These are phyloP conservation scores for Caenorhabditis latens DNA, from an alignment of 1,140 invertebrate genomes.

Conservation along the genomic window DNA sequence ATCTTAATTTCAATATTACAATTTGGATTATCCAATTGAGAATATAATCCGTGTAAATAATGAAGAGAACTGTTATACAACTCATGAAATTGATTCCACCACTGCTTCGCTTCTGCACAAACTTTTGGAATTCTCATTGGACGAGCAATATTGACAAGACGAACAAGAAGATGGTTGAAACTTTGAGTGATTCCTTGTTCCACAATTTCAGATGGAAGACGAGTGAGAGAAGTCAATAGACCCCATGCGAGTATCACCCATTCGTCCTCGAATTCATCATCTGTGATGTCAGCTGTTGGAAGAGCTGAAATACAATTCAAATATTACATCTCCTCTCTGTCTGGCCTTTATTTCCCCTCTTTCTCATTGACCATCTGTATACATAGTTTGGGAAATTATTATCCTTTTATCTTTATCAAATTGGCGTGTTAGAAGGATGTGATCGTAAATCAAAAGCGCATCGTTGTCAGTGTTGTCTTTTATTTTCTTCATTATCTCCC, in stretches of 20 bases:
- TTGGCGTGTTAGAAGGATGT: constrained; percentile 15
- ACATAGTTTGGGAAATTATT: background rate
- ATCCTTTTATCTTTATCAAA: constrained; percentile 1
- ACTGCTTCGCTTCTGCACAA: background rate
- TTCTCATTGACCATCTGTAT: background rate
- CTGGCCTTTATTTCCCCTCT: too few species aligned
- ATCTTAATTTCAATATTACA: constrained; percentile 38
- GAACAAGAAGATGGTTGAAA: constrained; percentile 27
- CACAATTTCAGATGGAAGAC: background rate
- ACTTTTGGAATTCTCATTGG: constrained; percentile 44
- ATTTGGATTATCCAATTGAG: constrained; percentile 38
- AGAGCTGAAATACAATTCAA: background rate
- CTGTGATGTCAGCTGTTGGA: background rate
- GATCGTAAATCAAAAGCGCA: constrained; percentile 52
- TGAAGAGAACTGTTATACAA: background rate
- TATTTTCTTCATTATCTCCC: background rate
- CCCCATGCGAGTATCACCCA: constrained; percentile 31
- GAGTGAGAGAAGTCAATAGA: background rate
- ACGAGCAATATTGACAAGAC: constrained; percentile 47
- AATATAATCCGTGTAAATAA: constrained; percentile 31
- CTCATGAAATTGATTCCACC: constrained; percentile 27
- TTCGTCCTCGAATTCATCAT: constrained; percentile 46
- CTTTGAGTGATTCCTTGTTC: constrained; percentile 4
- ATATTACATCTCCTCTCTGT: too few species aligned
- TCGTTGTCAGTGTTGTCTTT: constrained; percentile 42